Evolutionary conservation across 2,113 vertebrate genomes (phyloP), one percentile per base, ranked within the genome.

Genomic region (Lota lota): DNA sequence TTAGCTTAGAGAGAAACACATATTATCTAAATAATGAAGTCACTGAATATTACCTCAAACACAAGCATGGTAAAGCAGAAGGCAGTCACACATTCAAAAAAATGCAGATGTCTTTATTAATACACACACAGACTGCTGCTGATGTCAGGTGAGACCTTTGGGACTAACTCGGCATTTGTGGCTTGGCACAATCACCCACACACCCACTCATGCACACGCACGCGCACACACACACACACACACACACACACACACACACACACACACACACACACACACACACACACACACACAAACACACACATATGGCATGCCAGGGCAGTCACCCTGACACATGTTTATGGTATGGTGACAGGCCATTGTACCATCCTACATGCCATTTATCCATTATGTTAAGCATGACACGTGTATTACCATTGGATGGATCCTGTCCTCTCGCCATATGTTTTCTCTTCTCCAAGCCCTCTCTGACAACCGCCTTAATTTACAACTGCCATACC

Each of bases 301-400:
- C 22, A 61, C 18, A 57, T 71, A 60, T 84, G 87, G 36, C 36
- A 11, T 11, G 36, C 84, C 83, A 22, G 54, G 80, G 84, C 81
- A 58, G 74, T 78, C 79, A 73, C 68, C 36, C 36, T 64, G 67
- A 79, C 84, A 87, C 88, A 79, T 70, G 87, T 85, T 87, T 82
- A 63, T 68, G 70, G 80, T 83, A 85, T 85, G 83, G 83, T 76
- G 82, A 62, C 72, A 73, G 68, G 76, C 86, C 85, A 88, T 89
- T 85, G 88, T 90, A 87, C 82, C 83, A 70, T 78, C 81, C 84
- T 84, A 80, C 86, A 78, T 74, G 82, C 81, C 86, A 86, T 92
- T 90, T 86, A 93, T 90, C 87, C 86, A 82, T 90, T 88, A 87
- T 90, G 90, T 91, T 92, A 87, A 91, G 89, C 90, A 88, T 89